These are phyloP conservation scores for Lordiphosa collinella DNA, from an alignment of 1,140 invertebrate species.

Conservation along the genomic window DNA sequence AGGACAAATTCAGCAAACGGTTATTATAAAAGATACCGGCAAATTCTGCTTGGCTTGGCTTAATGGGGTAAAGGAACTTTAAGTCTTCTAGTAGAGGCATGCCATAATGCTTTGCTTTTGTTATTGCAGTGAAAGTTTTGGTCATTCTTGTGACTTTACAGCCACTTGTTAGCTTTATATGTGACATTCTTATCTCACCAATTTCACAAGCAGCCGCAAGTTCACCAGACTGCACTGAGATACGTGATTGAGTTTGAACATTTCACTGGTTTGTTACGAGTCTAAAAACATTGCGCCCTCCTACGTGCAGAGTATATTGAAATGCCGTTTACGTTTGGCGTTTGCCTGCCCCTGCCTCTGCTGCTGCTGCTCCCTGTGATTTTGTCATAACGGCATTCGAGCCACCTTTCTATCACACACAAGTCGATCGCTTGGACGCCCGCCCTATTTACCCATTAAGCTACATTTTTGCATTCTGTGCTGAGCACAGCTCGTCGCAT, in stretches of 20 bases:
- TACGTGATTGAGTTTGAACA: conserved; percentile 46
- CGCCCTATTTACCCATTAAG: conserved; percentile 41
- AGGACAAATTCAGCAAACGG: no score
- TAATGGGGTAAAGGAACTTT: no score
- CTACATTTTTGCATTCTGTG: conserved; percentile 33
- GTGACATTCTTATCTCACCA: conserved; percentile 40
- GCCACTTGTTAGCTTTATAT: conserved; percentile 2
- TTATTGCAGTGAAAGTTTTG: background rate
- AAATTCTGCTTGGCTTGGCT: no score
- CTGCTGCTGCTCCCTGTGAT: conserved; percentile 5
- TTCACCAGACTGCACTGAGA: conserved; percentile 10
- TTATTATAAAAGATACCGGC: no score
- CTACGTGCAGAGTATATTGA: conserved; percentile 41
- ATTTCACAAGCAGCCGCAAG: conserved; percentile 33
- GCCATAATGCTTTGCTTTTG: no score
- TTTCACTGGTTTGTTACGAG: conserved; percentile 21
- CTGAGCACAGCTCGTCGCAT: background rate
- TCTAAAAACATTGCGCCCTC: conserved; percentile 28
- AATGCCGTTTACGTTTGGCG: conserved; percentile 13
- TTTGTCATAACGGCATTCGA: conserved; percentile 56
- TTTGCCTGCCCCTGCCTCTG: background rate
- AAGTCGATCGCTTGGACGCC: background rate
- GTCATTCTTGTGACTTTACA: background rate
- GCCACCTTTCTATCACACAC: conserved; percentile 38
- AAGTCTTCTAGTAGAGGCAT: no score